Evolutionary conservation across 35 echinoderm and acorn worm species (phyloP).

Genomic region (Strongylocentrotus purpuratus): DNA sequence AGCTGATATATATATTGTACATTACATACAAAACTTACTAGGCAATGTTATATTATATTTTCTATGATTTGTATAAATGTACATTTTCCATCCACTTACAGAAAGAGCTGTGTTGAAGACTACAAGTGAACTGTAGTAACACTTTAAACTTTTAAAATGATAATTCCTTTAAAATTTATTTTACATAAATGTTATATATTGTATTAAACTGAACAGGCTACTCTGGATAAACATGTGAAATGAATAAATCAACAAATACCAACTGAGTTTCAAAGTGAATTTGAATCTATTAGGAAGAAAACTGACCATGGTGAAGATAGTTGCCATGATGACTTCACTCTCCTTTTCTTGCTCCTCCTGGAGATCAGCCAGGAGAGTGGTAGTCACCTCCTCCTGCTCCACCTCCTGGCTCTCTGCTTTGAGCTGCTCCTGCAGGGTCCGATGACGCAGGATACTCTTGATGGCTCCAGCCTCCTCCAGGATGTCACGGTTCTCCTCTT

Average conservation of each 20-base stretch:
- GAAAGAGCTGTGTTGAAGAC: no score
- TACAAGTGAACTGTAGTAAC: no score
- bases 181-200: no score
- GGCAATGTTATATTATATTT: no score
- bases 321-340: slow-evolving; percentile 71
- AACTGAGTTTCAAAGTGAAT: neutral
- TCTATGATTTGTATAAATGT: no score
- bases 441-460: slow-evolving; percentile 80
- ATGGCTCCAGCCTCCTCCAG: slow-evolving; percentile 92
- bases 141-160: no score
- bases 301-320: slow-evolving; percentile 74
- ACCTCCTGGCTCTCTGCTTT: slow-evolving; percentile 56
- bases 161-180: no score
- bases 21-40: no score
- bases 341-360: slow-evolving; percentile 92
- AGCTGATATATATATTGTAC: no score
- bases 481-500: slow-evolving; percentile 76
- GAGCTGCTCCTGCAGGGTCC: slow-evolving; percentile 58
- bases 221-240: neutral
- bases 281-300: neutral
- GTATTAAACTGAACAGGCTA: no score
- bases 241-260: neutral
- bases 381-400: slow-evolving; percentile 65
- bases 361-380: slow-evolving; percentile 76
- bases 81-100: no score